Evolutionary conservation across 2,888 invertebrate genomes (phyloP), one percentile per base, ranked within the genome.

Genomic region (Malachius bipustulatus): DNA sequence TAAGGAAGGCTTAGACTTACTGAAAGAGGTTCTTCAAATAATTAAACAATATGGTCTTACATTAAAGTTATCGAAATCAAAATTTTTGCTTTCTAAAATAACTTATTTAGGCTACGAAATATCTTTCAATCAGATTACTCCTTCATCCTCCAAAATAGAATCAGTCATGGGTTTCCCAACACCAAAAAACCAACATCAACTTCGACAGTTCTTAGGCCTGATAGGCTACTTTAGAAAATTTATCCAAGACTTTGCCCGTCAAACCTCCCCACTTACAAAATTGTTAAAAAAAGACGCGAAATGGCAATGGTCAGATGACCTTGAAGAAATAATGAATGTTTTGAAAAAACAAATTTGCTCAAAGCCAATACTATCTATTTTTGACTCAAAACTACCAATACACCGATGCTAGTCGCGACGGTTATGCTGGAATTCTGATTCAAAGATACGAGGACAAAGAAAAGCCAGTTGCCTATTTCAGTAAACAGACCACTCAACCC

Each of bases 21-120:
- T 24, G 24, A 24, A 24, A 6, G 9, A 24, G 9, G 24, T 24
- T 6, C 24, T 24, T 6, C 24, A 8, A 8, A 24, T 24, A 24
- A 24, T 24, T 8, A 24, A 24, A 24, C 24, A 24, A 9, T 24
- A 24, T 24, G 33, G 39, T 15, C n/a, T 46, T 14, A 43, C 44
- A 3, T 14, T 47, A 27, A 41, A 37, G 14, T 30, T 46, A 29
- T 26, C 12, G 4, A 47, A 46, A 30, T 48, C 45, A 30, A 14
- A 10, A 6, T 48, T 47, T 32, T 34, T 46, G 2, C 19, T 42
- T 30, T 29, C 19, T 2, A 33, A 24, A 16, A 40, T 47, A 13
- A 40, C 38, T 3, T 48, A 46, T 32, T 31, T 47, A 9, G 43
- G 47, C 9, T 34, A 43, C 14, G 42, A 47, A 26, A 44, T 45